These are phyloP conservation scores for Dasysyrphus tricinctus DNA, from an alignment of 2,888 invertebrate genomes.

Conservation along the genomic window DNA sequence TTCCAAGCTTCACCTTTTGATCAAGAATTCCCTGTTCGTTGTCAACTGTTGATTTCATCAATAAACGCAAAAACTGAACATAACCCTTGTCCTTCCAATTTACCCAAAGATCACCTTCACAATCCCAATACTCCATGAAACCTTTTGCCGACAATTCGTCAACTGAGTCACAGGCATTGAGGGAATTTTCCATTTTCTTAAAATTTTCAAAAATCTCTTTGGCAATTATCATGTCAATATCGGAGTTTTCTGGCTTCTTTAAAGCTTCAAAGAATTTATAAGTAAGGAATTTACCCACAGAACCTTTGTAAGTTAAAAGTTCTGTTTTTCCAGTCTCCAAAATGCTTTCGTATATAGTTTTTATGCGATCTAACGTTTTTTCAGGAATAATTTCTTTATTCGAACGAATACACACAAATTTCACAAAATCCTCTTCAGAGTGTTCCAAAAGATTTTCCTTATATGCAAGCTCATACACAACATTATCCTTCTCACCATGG, in stretches of 20 bases:
- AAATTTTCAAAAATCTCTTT: constrained; percentile 85
- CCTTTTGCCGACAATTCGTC: constrained; percentile 86
- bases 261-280: constrained; percentile 76
- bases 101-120: constrained; percentile 87
- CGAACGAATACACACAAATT: constrained; percentile 78
- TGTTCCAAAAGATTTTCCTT: constrained; percentile 70
- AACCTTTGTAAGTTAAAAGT: constrained; percentile 76
- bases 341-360: constrained; percentile 78
- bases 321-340: constrained; percentile 79
- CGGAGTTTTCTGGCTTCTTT: constrained; percentile 45
- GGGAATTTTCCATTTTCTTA: constrained; percentile 82
- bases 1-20: constrained; percentile 78
- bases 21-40: constrained; percentile 77
- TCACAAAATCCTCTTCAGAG: constrained; percentile 60
- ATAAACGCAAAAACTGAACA: constrained; percentile 68
- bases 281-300: constrained; percentile 77
- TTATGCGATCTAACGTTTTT: constrained; percentile 78
- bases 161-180: constrained; percentile 87
- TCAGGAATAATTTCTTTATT: constrained; percentile 79
- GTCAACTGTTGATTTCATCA: constrained; percentile 69
- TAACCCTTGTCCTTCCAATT: constrained; percentile 89
- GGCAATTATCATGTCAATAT: constrained; percentile 81
- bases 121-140: constrained; percentile 85
- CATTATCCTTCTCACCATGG: constrained; percentile 86
- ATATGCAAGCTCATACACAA: constrained; percentile 85